Base-by-base conservation (phyloP, 2,888 invertebrate genomes). In the Cyclophora albipunctata region DNA sequence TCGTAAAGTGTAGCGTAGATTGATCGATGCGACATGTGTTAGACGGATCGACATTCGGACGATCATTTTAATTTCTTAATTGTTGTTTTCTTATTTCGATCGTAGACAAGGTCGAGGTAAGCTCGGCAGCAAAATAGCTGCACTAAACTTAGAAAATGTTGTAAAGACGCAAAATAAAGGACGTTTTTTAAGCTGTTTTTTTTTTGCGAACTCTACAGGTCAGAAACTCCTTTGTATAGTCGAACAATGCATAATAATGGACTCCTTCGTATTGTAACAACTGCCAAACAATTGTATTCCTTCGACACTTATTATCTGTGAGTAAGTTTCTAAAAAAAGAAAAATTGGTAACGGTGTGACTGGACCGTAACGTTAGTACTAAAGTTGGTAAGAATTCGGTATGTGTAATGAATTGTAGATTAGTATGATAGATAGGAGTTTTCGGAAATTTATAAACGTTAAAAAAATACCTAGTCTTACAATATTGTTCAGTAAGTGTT, bases 361-460 rank as follows among this genome's bases (percentile, higher is more conserved):
- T 75, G 76, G 69, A 59, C 73, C 73, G 69, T 64, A 64, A 57
- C 58, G 65, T 73, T 37, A 73, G 67, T 56, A 42, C 60, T 59
- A 59, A 20, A 20, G 20, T 20, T 20, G 46, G 58, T 58, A 64
- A 65, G 65, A 62, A 59, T 67, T 66, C 67, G 66, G 59, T 64
- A 64, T 64, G 62, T 53, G 64, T 66, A 67, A 69, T 63, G 62
- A 62, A 73, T 82, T 80, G 80, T 63, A 58, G 67, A 72, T 67
- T 75, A 78, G 75, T 61, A 64, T 71, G 68, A 77, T 84, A 85
- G 83, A 83, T 87, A 86, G 86, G 83, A 69, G 72, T 81, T 81
- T 84, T 85, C 86, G 81, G 82, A 87, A 87, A 86, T 86, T 84
- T 86, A 86, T 86, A 80, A 85, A 85, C 74, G 86, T 86, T 86